Evolutionary conservation across 2,113 vertebrate genomes (phyloP).

Genomic region (Cynoglossus semilaevis): DNA sequence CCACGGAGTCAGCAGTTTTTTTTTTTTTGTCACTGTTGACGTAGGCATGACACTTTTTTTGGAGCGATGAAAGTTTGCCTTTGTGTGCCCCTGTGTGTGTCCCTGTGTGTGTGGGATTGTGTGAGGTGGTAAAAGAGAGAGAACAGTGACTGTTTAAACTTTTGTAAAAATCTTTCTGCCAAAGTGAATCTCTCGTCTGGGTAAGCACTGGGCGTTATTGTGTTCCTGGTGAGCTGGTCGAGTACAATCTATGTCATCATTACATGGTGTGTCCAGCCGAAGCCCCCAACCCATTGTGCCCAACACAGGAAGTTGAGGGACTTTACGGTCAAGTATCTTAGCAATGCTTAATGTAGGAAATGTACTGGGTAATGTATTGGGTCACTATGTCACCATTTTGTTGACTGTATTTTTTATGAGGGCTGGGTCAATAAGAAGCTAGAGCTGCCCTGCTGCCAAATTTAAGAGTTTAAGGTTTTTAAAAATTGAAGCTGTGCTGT

Average conservation of each 20-base stretch:
- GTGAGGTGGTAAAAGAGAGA: slow-evolving; percentile 1
- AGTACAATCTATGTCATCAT: slow-evolving; percentile 45
- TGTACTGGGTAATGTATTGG: too few species aligned
- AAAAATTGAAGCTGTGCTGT: too few species aligned
- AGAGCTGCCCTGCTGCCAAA: too few species aligned
- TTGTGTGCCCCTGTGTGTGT: slow-evolving; percentile 5
- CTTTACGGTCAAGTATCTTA: too few species aligned
- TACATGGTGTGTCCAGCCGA: slow-evolving; percentile 42
- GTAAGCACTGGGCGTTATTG: slow-evolving; percentile 48
- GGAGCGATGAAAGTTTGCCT: slow-evolving; percentile 44
- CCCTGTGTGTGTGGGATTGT: slow-evolving; percentile 8
- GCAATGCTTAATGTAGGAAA: too few species aligned
- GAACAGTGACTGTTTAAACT: slow-evolving; percentile 37
- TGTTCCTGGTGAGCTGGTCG: slow-evolving; percentile 56
- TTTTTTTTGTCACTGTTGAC: slow-evolving; percentile 34
- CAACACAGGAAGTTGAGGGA: slow-evolving; percentile 20
- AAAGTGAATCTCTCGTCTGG: slow-evolving; percentile 50
- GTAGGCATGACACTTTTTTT: slow-evolving; percentile 18
- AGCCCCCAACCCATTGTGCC: slow-evolving; percentile 20
- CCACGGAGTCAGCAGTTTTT: slow-evolving; percentile 55
- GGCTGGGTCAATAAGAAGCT: too few species aligned
- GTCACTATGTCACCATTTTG: too few species aligned
- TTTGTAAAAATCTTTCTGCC: slow-evolving; percentile 52
- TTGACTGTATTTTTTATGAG: too few species aligned
- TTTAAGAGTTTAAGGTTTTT: too few species aligned